Conservation (phyloP, 2,113 vertebrate genomes). For the Gallinago paraguaiae region DNA sequence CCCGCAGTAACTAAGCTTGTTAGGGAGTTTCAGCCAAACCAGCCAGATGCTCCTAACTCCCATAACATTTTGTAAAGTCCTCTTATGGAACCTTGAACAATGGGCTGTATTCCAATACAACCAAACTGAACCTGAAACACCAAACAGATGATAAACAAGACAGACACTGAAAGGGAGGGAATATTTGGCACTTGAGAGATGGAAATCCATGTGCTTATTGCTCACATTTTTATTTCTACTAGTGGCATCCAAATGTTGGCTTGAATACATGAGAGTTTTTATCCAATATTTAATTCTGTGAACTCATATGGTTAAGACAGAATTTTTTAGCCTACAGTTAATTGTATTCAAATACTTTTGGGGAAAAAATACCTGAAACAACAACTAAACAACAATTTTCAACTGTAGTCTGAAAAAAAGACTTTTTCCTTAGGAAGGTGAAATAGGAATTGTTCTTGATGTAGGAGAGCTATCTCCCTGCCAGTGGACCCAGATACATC, state of each 20-base stretch:
- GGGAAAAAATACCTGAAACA: background rate
- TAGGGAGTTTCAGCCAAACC: slow-evolving; percentile 31
- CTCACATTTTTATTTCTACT: background rate
- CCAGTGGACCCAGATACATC: background rate
- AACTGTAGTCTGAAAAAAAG: background rate
- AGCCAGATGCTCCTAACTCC: slow-evolving; percentile 48
- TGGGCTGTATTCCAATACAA: background rate
- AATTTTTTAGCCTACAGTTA: background rate
- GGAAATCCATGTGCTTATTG: background rate
- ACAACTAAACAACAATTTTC: too few species aligned
- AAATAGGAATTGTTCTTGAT: background rate
- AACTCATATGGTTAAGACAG: background rate
- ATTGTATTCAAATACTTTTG: background rate
- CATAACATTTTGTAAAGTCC: slow-evolving; percentile 32
- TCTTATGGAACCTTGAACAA: slow-evolving; percentile 15
- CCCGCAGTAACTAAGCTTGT: slow-evolving; percentile 36
- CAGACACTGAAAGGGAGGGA: background rate
- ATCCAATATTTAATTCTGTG: background rate
- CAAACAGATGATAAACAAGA: slow-evolving; percentile 7
- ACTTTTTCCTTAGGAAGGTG: background rate
- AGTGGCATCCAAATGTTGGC: background rate
- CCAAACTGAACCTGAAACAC: background rate
- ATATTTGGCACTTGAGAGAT: background rate
- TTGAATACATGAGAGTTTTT: background rate
- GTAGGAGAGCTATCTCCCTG: background rate